phyloP scores from a whole-genome alignment of 2,888 invertebrate species.

The Lottia gigantea region DNA sequence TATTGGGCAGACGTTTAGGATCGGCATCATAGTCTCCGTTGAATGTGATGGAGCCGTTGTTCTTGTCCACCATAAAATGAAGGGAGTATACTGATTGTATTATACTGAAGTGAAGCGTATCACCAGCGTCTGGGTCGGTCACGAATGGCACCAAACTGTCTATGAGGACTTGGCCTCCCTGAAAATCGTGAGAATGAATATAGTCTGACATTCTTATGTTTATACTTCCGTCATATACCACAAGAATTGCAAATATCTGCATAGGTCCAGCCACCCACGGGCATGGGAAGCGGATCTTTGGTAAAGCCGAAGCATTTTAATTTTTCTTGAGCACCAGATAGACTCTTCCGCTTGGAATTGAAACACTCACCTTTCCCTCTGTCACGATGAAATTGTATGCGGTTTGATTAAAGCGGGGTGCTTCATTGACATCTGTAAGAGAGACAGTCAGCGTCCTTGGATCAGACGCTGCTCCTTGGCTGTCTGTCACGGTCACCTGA shows the following conservation, averaged over 20 bases:
- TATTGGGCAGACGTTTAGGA: neutral
- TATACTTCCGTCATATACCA: too few species aligned
- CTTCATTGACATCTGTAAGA: neutral
- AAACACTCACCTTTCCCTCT: neutral
- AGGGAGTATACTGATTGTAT: neutral
- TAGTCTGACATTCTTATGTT: too few species aligned
- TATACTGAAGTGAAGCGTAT: neutral
- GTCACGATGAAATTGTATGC: neutral
- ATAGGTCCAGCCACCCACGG: neutral
- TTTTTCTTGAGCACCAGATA: too few species aligned
- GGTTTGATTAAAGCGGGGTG: neutral
- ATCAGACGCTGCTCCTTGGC: neutral
- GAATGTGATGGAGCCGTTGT: neutral
- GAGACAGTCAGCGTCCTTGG: neutral
- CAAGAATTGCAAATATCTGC: too few species aligned
- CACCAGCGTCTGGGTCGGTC: neutral
- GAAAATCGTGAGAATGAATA: neutral
- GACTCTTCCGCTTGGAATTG: neutral
- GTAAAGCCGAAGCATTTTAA: too few species aligned
- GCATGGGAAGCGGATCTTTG: neutral
- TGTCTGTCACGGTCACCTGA: neutral
- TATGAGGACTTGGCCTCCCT: neutral
- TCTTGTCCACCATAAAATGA: neutral
- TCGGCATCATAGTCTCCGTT: neutral
- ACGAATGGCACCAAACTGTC: neutral